Percentiles rank a stretch among this genome's conserved stretches.
Conservation (phyloP, 2,113 vertebrate species). For the Hylia prasina region DNA sequence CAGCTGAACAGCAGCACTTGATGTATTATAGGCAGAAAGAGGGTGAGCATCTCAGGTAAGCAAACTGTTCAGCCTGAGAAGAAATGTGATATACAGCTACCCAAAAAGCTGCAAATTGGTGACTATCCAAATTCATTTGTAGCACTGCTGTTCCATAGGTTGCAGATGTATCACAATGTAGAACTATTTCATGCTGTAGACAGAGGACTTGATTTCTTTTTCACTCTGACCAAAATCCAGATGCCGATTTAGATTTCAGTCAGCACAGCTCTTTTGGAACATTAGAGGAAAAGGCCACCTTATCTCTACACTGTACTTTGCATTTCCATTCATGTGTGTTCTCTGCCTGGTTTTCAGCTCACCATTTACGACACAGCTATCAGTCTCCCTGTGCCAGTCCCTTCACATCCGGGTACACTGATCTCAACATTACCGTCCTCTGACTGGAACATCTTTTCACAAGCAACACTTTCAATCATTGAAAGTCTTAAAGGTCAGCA, state of each 20-base stretch:
- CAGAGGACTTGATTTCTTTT: not conserved
- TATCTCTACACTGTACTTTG: not conserved
- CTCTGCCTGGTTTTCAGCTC: constrained; percentile 65
- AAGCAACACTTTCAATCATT: not conserved
- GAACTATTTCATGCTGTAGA: not conserved
- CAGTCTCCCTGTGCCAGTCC: constrained; percentile 72
- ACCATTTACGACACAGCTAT: constrained; percentile 62
- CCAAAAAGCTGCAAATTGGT: not conserved
- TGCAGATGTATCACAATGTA: not conserved
- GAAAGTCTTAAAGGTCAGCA: constrained; percentile 63
- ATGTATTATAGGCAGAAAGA: not conserved
- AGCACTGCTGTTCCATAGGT: not conserved
- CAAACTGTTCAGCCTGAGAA: not conserved
- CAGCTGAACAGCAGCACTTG: not conserved
- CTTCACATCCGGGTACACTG: not conserved
- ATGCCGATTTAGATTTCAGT: not conserved
- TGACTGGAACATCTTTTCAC: constrained; percentile 1
- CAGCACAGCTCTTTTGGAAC: not conserved
- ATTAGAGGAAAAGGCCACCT: not conserved
- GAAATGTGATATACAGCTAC: not conserved
- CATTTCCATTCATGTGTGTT: not conserved
- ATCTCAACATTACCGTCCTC: not conserved
- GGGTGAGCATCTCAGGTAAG: not conserved
- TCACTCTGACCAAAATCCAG: not conserved
- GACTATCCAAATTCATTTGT: not conserved